Conservation (phyloP, 2,113 vertebrate species). For the Ginglymostoma cirratum region DNA sequence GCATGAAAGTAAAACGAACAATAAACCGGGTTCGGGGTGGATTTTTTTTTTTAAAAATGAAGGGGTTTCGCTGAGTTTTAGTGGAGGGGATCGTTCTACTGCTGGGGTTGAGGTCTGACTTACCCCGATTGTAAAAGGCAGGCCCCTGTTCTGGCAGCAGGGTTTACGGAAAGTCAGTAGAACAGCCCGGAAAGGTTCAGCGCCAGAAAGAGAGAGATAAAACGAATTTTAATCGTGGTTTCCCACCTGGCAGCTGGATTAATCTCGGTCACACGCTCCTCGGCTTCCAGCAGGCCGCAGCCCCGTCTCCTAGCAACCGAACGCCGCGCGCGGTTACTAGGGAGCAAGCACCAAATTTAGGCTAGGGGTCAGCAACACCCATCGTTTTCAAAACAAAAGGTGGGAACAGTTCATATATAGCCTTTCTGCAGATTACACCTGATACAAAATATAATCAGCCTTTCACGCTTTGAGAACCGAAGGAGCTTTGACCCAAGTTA, state of each 20-base stretch:
- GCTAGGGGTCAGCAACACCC: background rate
- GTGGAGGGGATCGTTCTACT: background rate
- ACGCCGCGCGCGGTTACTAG: background rate
- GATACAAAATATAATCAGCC: accelerated
- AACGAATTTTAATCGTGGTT: background rate
- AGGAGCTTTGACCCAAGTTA: background rate
- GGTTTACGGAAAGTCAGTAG: background rate
- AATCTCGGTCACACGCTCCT: background rate
- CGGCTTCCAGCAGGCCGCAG: background rate
- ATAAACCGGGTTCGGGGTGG: background rate
- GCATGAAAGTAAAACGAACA: background rate
- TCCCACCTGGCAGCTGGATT: background rate
- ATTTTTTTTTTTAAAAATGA: background rate
- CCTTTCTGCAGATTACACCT: background rate
- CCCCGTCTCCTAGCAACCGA: background rate
- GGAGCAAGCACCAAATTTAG: background rate
- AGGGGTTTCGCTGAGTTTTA: background rate
- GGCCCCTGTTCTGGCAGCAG: background rate
- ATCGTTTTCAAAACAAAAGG: too few relatives aligned
- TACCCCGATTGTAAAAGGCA: background rate
- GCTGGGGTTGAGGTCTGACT: background rate
- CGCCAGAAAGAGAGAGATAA: background rate
- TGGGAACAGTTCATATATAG: background rate
- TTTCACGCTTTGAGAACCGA: background rate
- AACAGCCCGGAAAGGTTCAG: background rate